phyloP scores from a whole-genome alignment of 2,113 vertebrate genomes.

The Vireo altiloquus region DNA sequence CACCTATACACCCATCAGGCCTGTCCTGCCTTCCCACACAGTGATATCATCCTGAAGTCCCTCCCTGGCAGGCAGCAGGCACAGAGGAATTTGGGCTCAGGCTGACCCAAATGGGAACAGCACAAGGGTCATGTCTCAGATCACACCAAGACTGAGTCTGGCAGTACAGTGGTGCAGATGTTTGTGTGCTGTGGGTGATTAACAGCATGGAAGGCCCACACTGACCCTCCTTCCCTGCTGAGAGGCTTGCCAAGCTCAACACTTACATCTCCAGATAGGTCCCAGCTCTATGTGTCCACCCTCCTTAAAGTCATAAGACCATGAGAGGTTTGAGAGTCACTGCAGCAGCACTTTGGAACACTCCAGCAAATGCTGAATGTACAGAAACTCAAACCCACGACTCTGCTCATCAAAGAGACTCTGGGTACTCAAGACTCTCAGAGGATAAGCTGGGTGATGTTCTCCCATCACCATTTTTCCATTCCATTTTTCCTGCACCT shows the following conservation, averaged over 20 bases:
- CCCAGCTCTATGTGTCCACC: not conserved
- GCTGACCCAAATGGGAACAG: not conserved
- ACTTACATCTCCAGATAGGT: not conserved
- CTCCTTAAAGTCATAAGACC: not conserved
- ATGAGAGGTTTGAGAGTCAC: fast-evolving
- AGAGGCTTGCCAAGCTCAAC: not conserved
- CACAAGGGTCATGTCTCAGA: fast-evolving
- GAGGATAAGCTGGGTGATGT: not conserved
- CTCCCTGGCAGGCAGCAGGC: not conserved
- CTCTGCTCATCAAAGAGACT: not conserved
- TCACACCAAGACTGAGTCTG: not conserved
- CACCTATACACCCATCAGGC: not conserved
- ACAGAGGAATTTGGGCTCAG: not conserved
- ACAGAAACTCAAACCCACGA: not conserved
- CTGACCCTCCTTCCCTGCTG: not conserved
- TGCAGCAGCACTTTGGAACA: not conserved
- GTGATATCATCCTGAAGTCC: not conserved
- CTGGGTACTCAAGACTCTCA: not conserved
- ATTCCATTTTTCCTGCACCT: not conserved
- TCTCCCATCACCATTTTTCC: not conserved
- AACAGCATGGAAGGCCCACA: not conserved
- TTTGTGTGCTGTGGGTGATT: not conserved
- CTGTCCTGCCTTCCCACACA: not conserved
- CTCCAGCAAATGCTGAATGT: not conserved
- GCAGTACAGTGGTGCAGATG: not conserved